These are phyloP conservation scores for Drosophila sordidula DNA, from an alignment of 2,888 invertebrate species.

Conservation along the genomic window DNA sequence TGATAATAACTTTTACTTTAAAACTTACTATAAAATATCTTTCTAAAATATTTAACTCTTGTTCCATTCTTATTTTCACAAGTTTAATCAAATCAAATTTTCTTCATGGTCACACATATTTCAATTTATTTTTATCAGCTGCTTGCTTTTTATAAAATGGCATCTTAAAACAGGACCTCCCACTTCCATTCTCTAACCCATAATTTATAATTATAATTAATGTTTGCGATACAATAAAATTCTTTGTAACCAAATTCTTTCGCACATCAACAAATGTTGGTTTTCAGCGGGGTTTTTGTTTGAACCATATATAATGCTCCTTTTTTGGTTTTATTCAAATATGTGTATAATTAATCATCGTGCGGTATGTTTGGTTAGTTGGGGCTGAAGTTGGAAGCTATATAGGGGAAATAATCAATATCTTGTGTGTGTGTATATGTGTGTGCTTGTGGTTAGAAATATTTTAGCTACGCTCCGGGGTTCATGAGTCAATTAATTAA, in stretches of 20 bases:
- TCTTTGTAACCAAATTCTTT: constrained; percentile 13
- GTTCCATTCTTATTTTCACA: no score
- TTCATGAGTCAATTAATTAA: constrained; percentile 28
- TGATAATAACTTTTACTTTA: no score
- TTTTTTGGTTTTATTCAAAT: constrained; percentile 1
- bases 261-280: constrained; percentile 19
- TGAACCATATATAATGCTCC: constrained; percentile 6
- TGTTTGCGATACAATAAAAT: constrained; percentile 10
- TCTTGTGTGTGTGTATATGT: background rate
- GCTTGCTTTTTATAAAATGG: no score
- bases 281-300: constrained; percentile 1
- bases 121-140: no score
- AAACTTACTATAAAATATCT: no score
- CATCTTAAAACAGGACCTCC: no score
- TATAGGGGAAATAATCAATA: constrained; percentile 32
- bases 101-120: no score
- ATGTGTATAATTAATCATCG: constrained; percentile 30
- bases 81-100: no score
- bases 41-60: no score
- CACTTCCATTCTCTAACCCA: background rate
- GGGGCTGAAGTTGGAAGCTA: background rate
- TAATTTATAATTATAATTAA: constrained; percentile 17
- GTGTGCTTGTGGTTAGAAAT: background rate
- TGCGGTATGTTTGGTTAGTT: constrained; percentile 13
- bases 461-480: constrained; percentile 1